phyloP scores from a whole-genome alignment of 1,140 invertebrate species.

The Diorhabda carinulata region DNA sequence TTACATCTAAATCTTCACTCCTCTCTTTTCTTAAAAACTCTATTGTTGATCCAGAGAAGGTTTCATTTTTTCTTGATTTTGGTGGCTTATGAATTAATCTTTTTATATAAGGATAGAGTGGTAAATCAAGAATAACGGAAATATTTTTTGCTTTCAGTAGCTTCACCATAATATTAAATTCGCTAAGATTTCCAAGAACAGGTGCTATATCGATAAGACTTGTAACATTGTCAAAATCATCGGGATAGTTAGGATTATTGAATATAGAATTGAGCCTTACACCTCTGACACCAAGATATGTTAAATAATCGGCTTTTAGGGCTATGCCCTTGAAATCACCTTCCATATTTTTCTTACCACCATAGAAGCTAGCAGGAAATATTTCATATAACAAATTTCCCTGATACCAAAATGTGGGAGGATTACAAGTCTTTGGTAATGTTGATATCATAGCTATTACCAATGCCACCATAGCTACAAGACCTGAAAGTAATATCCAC shows the following conservation, averaged over 20 bases:
- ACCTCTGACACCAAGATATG: slow-evolving; percentile 60
- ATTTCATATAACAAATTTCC: slow-evolving; percentile 78
- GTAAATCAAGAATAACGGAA: slow-evolving; percentile 69
- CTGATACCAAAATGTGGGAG: slow-evolving; percentile 70
- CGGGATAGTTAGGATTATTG: slow-evolving; percentile 63
- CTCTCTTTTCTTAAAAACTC: slow-evolving; percentile 33
- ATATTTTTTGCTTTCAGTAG: slow-evolving; percentile 64
- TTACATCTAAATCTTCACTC: slow-evolving; percentile 32
- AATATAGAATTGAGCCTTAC: slow-evolving; percentile 75
- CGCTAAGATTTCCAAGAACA: slow-evolving; percentile 60
- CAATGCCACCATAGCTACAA: slow-evolving; percentile 64
- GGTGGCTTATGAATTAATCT: slow-evolving; percentile 35
- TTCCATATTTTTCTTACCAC: slow-evolving; percentile 69
- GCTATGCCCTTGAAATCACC: slow-evolving; percentile 70
- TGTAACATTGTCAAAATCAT: slow-evolving; percentile 62
- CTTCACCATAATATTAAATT: slow-evolving; percentile 60
- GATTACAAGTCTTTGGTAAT: slow-evolving; percentile 68
- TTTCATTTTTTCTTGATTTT: slow-evolving; percentile 21
- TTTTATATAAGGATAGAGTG: slow-evolving; percentile 59
- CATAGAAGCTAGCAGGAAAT: slow-evolving; percentile 76
- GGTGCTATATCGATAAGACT: slow-evolving; percentile 60
- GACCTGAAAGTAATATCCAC: slow-evolving; percentile 64
- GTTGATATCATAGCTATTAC: slow-evolving; percentile 66
- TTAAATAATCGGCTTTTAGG: slow-evolving; percentile 64
- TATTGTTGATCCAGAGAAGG: slow-evolving; percentile 17